phyloP scores from a whole-genome alignment of 1,140 invertebrate species.

The Pararge aegeria region DNA sequence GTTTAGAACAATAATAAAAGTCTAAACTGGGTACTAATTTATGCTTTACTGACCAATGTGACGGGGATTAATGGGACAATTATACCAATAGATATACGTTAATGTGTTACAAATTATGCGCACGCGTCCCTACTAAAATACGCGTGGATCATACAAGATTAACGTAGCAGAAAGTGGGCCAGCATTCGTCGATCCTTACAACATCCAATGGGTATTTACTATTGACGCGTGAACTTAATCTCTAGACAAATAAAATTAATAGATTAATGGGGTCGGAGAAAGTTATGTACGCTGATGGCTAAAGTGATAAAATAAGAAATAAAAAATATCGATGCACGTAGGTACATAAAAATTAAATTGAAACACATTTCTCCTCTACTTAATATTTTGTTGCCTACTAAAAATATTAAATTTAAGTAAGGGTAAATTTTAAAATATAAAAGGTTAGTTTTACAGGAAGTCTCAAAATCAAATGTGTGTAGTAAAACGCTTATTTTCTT shows the following conservation, averaged over 20 bases:
- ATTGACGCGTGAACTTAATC: constrained; percentile 15
- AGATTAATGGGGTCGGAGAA: neutral
- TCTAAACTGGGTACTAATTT: no score
- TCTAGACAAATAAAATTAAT: constrained; percentile 18
- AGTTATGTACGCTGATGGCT: neutral
- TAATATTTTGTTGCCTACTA: no score
- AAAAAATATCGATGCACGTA: neutral
- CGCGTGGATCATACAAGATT: constrained; percentile 34
- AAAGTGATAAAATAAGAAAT: neutral
- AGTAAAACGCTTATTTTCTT: no score
- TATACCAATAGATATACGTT: neutral
- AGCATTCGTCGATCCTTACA: constrained; percentile 10
- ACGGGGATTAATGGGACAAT: neutral
- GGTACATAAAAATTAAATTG: neutral
- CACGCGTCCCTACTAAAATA: constrained; percentile 9
- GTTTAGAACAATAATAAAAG: no score
- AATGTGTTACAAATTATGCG: neutral
- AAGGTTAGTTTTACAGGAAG: no score
- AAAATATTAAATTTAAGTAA: no score
- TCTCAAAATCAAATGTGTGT: no score
- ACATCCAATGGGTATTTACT: constrained; percentile 6
- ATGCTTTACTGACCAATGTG: neutral
- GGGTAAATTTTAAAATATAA: no score
- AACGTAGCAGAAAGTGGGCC: constrained; percentile 40
- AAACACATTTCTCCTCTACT: no score